Evolutionary conservation across 2,113 vertebrate species (phyloP), one percentile per base, ranked within the genome.

Genomic region (Edolisoma coerulescens): DNA sequence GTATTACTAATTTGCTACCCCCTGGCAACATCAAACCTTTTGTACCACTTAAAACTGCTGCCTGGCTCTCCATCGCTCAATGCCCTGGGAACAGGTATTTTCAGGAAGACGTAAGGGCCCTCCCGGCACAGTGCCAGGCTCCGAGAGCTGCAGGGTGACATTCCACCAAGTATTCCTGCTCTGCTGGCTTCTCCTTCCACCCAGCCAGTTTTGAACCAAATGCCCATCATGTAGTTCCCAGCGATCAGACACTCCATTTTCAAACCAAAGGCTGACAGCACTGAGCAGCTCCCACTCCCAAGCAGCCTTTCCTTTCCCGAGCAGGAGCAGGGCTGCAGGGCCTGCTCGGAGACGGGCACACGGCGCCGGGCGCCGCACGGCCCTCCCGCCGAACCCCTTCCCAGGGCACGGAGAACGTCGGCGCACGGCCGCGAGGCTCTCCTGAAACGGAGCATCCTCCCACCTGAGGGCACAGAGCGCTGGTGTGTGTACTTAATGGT

Each of bases 381-480:
- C 30, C 16, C 32, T 49, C 17, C 41, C 14, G 49, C n/a, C 28
- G 0, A 5, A 0, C 4, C 18, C 23, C 26, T 3, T 19, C 16
- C n/a, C 47, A 1, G 49, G 13, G 27, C 28, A 3, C 41, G 11
- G 13, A 9, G 27, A 8, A 10, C 2, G 9, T 0, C 63, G 13
- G 8, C 5, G 5, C 33, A 12, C 4, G 6, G 21, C 12, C 61
- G 11, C 50, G 7, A 10, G 24, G 5, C n/a, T 27, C 49, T 3
- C 12, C 28, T 0, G 45, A 4, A 26, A 4, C 0, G 7, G 1
- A 10, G 9, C 13, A 14, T 10, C 37, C 37, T 41, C 24, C 24
- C 64, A 3, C 1, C 1, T 1, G 22, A 13, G 49, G 19, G 32
- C 9, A 13, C 9, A 0, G 0, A 15, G 7, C 18, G 1, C 0